Base-by-base conservation (phyloP, 2,888 invertebrate genomes). In the Nipponacmea schrenckii region DNA sequence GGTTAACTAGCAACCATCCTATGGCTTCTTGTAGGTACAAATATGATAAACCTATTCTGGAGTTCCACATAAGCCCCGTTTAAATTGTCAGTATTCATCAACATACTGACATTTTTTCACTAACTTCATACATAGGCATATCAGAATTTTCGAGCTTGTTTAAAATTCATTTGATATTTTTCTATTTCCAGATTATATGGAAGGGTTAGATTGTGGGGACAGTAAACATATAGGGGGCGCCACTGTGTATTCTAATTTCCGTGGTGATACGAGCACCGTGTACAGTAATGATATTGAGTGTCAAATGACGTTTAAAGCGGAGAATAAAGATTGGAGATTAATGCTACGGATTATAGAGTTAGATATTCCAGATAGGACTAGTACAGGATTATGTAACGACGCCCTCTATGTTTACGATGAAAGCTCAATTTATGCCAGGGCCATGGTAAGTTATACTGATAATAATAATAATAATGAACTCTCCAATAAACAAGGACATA, bases 401-500 rank as follows among this genome's bases (percentile, higher is more conserved):
- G 87, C 86, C 12, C 79, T 87, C n/a, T 87, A 86, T 76, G 79
- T 87, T 48, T 87, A 84, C 73, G 84, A 87, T 71, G 82, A 81
- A 39, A 77, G 80, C 68, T 81, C 79, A 50, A 80, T 84, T 56
- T 80, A 82, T 72, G 79, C 81, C n/a, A 73, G 79, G 56, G 80
- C 85, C 7, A 81, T 87, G 85, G 86, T 87, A 72, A 80, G 86
- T 84, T n/a, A n/a, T n/a, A n/a, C n/a, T 65, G n/a, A n/a, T n/a
- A n/a, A n/a, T n/a, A n/a, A n/a, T n/a, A n/a, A n/a, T n/a, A n/a
- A n/a, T n/a, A n/a, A n/a, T n/a, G n/a, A n/a, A n/a, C n/a, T n/a
- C n/a, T n/a, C n/a, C n/a, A n/a, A n/a, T n/a, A n/a, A n/a, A n/a
- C n/a, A n/a, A n/a, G n/a, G n/a, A n/a, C n/a, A n/a, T n/a, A n/a